Percentiles rank a stretch among this genome's conserved stretches.
These are phyloP conservation scores for Xestia rhomboidea DNA, from an alignment of 2,888 invertebrate genomes.

Conservation along the genomic window DNA sequence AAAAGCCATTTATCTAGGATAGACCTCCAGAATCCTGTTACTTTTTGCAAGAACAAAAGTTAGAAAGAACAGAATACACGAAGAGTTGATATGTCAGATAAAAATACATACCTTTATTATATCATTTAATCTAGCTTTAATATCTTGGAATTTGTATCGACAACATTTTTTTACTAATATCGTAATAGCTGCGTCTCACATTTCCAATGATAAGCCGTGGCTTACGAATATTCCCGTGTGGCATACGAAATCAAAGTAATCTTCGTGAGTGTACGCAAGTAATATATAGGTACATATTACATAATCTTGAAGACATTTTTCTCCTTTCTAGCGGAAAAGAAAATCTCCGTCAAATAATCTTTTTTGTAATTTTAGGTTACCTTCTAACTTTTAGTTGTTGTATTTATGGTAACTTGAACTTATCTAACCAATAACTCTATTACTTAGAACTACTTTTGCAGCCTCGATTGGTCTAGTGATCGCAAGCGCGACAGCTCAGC, in stretches of 20 bases:
- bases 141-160: background rate
- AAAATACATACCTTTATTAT: background rate
- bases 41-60: background rate
- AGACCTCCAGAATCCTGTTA: background rate
- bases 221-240: constrained; percentile 15
- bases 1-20: background rate
- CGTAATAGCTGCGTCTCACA: background rate
- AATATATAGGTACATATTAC: background rate
- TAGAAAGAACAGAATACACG: background rate
- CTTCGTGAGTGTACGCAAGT: background rate
- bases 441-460: too few species aligned
- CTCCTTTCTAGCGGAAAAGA: too few species aligned
- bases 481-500: too few species aligned
- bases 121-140: background rate
- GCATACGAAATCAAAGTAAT: constrained; percentile 30
- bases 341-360: background rate
- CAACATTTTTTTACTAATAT: background rate
- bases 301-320: background rate
- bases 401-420: too few species aligned
- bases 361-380: background rate
- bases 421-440: background rate
- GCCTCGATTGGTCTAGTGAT: too few species aligned
- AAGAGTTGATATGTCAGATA: background rate
- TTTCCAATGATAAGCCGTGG: constrained; percentile 2
- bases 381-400: background rate